Evolutionary conservation across 2,888 invertebrate species (phyloP).

Genomic region (Polietes domitor): DNA sequence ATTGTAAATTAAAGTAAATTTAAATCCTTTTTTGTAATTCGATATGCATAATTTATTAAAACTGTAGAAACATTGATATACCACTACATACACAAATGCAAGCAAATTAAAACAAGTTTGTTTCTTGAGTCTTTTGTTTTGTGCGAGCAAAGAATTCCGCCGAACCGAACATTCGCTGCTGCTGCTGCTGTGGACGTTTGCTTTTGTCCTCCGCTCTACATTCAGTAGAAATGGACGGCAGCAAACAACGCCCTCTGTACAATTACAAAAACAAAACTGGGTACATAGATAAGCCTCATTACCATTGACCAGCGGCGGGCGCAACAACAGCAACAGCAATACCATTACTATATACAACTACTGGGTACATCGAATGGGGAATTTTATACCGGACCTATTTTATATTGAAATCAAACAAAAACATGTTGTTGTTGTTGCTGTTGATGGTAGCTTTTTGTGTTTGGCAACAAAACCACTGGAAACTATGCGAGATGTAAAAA

Average conservation of each 20-base stretch:
- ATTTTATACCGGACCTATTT: conserved; percentile 63
- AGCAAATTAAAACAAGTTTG: conserved; percentile 42
- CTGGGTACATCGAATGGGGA: conserved; percentile 43
- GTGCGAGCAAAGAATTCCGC: conserved; percentile 20
- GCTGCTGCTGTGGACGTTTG: background rate
- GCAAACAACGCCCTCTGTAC: conserved; percentile 30
- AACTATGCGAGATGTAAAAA: conserved; percentile 30
- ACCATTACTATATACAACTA: background rate
- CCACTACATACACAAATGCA: background rate
- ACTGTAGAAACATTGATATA: background rate
- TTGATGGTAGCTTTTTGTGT: background rate
- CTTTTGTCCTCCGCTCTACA: conserved; percentile 32
- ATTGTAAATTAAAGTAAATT: conserved; percentile 2
- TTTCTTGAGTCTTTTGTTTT: conserved; percentile 56
- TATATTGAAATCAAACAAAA: background rate
- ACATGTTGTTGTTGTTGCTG: background rate
- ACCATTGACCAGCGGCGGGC: conserved; percentile 28
- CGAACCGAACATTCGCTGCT: background rate
- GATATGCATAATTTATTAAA: conserved; percentile 50
- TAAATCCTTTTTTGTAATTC: conserved; percentile 54
- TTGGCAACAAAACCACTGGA: background rate
- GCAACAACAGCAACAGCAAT: background rate
- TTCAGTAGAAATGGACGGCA: background rate
- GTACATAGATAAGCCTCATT: conserved; percentile 46
- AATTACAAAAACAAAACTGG: conserved; percentile 21